A percentile compares a stretch with the other conserved stretches of the same genome.
phyloP scores from a whole-genome alignment of 2,113 vertebrate genomes.

The Pachycephala philippinensis region DNA sequence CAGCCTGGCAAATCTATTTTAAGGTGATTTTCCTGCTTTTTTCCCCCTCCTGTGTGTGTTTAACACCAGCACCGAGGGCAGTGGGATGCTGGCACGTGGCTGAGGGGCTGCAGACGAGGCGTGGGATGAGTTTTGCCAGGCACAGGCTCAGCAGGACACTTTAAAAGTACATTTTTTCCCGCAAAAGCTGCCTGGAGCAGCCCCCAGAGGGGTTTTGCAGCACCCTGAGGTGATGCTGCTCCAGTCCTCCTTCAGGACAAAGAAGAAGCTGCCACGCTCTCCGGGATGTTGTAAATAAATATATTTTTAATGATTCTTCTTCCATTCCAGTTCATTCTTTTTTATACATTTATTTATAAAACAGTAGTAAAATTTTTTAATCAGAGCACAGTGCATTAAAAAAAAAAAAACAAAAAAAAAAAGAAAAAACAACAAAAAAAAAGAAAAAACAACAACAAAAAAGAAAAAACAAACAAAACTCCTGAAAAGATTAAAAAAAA shows the following conservation, averaged over 20 bases:
- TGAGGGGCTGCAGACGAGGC: background rate
- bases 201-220: background rate
- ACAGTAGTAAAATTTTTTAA: conserved; percentile 72
- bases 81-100: background rate
- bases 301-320: conserved; percentile 70
- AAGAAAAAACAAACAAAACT: background rate
- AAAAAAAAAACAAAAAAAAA: background rate
- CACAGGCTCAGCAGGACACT: background rate
- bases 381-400: conserved; percentile 65
- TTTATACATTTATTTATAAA: conserved; percentile 72
- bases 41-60: accelerated
- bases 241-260: background rate
- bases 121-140: background rate
- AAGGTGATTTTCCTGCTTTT: background rate
- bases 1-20: conserved; percentile 19
- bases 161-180: accelerated
- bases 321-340: conserved; percentile 70
- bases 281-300: conserved; percentile 64
- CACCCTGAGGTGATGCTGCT: background rate
- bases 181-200: background rate
- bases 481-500: conserved; percentile 23
- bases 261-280: background rate
- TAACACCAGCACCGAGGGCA: background rate
- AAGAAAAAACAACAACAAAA: background rate
- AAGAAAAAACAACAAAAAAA: no score